These are phyloP conservation scores for Epinephelus lanceolatus DNA, from an alignment of 2,113 vertebrate genomes.

Conservation along the genomic window DNA sequence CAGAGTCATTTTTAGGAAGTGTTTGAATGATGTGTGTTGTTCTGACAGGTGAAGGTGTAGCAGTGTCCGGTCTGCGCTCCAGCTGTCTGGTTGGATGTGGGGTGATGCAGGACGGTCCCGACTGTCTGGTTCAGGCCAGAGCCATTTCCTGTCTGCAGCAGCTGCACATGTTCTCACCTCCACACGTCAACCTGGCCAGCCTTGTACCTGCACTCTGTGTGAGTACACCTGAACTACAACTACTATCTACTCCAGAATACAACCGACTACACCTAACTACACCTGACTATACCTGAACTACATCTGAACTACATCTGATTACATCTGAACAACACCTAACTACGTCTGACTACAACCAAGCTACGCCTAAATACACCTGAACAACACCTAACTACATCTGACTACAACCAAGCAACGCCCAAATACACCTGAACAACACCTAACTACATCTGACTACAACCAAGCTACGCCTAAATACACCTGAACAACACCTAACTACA, in stretches of 20 bases:
- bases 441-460: too few relatives aligned
- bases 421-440: too few relatives aligned
- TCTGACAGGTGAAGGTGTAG: slow-evolving; percentile 23
- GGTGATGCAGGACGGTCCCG: slow-evolving; percentile 91
- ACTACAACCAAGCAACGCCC: too few relatives aligned
- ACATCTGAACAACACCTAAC: slow-evolving; percentile 46
- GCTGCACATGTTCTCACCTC: slow-evolving; percentile 96
- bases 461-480: too few relatives aligned
- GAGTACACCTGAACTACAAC: slow-evolving; percentile 76
- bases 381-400: neutral
- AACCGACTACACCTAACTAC: neutral
- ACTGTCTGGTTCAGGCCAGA: slow-evolving; percentile 91
- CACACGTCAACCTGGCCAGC: slow-evolving; percentile 89
- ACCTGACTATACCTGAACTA: neutral
- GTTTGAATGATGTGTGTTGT: neutral
- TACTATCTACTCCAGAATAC: neutral
- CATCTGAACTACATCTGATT: too few relatives aligned
- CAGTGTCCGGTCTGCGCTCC: slow-evolving; percentile 84
- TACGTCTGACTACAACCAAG: neutral
- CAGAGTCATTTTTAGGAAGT: too few relatives aligned
- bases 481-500: slow-evolving; percentile 53
- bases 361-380: neutral
- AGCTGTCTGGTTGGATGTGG: slow-evolving; percentile 90
- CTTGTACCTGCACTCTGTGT: slow-evolving; percentile 94
- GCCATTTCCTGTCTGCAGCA: slow-evolving; percentile 95